These are phyloP conservation scores for Lutraria rhynchaena DNA, from an alignment of 1,140 invertebrate species.

Conservation along the genomic window DNA sequence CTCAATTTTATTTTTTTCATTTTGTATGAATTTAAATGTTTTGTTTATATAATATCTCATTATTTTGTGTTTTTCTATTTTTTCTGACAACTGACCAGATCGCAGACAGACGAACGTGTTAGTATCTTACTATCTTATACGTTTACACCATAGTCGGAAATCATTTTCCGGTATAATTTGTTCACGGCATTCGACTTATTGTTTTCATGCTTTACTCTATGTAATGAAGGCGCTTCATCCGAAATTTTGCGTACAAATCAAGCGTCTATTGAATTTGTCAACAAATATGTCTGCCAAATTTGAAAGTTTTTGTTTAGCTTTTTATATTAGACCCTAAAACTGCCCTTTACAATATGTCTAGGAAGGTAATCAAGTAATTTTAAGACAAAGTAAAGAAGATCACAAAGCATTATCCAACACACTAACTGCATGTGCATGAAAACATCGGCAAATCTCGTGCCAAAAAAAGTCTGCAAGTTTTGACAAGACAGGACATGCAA, in stretches of 20 bases:
- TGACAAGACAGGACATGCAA: constrained; percentile 45
- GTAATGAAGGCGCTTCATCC: too few species aligned
- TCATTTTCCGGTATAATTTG: too few species aligned
- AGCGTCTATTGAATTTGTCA: constrained; percentile 44
- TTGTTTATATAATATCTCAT: too few species aligned
- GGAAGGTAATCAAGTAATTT: constrained; percentile 29
- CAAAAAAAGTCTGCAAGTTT: constrained; percentile 15
- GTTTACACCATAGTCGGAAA: too few species aligned
- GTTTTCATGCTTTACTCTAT: too few species aligned
- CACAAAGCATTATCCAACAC: not conserved
- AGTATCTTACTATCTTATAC: too few species aligned
- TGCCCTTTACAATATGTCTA: constrained; percentile 13
- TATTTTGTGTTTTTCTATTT: too few species aligned
- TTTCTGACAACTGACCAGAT: too few species aligned
- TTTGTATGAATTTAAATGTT: too few species aligned
- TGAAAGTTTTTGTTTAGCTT: not conserved
- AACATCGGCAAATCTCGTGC: not conserved
- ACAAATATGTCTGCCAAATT: constrained; percentile 57
- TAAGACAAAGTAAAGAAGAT: not conserved
- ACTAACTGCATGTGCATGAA: constrained; percentile 17
- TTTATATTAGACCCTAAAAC: not conserved
- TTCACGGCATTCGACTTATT: too few species aligned
- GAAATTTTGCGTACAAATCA: not conserved
- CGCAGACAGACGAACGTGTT: too few species aligned
- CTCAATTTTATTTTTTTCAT: too few species aligned